phyloP scores from a whole-genome alignment of 2,888 invertebrate species.

The Odontothrips loti region DNA sequence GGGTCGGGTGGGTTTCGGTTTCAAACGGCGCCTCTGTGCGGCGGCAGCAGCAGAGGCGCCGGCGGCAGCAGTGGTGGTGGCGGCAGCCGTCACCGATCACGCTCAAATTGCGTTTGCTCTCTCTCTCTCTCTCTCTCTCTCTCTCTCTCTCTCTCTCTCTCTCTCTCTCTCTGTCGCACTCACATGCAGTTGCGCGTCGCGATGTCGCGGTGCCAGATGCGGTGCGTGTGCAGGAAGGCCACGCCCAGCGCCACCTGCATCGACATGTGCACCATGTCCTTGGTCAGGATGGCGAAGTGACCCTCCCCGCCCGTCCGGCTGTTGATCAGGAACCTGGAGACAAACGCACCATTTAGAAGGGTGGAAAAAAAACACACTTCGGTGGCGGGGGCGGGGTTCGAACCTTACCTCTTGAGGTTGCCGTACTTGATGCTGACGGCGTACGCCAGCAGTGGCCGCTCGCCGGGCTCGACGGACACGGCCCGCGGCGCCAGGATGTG shows the following conservation, averaged over 20 bases:
- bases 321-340: slow-evolving; percentile 46
- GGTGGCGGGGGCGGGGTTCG: background rate
- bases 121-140: too few relatives aligned
- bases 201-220: slow-evolving; percentile 84
- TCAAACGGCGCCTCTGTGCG: slow-evolving; percentile 4
- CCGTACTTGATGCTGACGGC: slow-evolving; percentile 61
- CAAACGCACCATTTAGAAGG: slow-evolving; percentile 31
- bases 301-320: slow-evolving; percentile 47
- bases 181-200: slow-evolving; percentile 90
- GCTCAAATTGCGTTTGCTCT: background rate
- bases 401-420: slow-evolving; percentile 61
- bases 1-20: background rate
- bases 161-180: slow-evolving; percentile 52
- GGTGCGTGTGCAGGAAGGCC: slow-evolving; percentile 81
- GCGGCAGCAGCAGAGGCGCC: background rate
- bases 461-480: slow-evolving; percentile 56
- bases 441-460: slow-evolving; percentile 65
- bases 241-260: slow-evolving; percentile 82
- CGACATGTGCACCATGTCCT: slow-evolving; percentile 78
- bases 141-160: too few relatives aligned
- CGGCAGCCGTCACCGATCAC: background rate
- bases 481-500: slow-evolving; percentile 69
- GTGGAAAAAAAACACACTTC: slow-evolving; percentile 1
- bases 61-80: too few relatives aligned
- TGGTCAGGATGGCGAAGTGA: slow-evolving; percentile 55